A percentile compares a stretch with the other conserved stretches of the same genome.
These are phyloP conservation scores for Cephalotes varians DNA, from an alignment of 2,888 invertebrate species.

Conservation along the genomic window DNA sequence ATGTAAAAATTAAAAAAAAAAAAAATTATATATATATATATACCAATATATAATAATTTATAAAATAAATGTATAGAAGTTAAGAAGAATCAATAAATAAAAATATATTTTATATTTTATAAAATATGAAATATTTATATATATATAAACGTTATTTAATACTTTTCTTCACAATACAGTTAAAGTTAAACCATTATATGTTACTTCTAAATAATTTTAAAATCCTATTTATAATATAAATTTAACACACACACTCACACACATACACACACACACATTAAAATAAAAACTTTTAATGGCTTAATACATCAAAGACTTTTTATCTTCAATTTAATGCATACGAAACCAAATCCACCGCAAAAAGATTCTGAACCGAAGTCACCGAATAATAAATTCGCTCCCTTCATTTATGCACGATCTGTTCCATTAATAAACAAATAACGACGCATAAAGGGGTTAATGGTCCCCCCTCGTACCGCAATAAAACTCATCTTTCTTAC, in stretches of 20 bases:
- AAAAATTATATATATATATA: too few species aligned
- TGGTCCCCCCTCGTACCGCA: slow-evolving; percentile 29
- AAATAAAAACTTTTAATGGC: not conserved
- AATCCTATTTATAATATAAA: not conserved
- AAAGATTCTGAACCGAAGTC: slow-evolving; percentile 1
- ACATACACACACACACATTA: not conserved
- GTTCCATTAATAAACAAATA: slow-evolving; percentile 55
- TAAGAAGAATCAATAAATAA: too few species aligned
- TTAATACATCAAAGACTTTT: not conserved
- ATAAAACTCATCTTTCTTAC: slow-evolving; percentile 54
- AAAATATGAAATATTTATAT: not conserved
- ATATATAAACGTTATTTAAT: not conserved
- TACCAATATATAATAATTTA: too few species aligned
- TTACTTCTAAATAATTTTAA: not conserved
- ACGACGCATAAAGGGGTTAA: slow-evolving; percentile 46
- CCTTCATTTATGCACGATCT: slow-evolving; percentile 48
- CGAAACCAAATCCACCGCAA: slow-evolving; percentile 13
- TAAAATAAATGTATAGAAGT: too few species aligned
- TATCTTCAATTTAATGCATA: slow-evolving; percentile 20
- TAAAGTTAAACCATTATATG: not conserved
- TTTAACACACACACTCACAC: too few species aligned
- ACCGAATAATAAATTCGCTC: slow-evolving; percentile 43
- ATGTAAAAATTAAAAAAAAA: too few species aligned
- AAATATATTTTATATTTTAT: too few species aligned
- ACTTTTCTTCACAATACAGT: not conserved